Conservation (phyloP, 2,797 vertebrate genomes). For the Semaprochilodus insignis region DNA sequence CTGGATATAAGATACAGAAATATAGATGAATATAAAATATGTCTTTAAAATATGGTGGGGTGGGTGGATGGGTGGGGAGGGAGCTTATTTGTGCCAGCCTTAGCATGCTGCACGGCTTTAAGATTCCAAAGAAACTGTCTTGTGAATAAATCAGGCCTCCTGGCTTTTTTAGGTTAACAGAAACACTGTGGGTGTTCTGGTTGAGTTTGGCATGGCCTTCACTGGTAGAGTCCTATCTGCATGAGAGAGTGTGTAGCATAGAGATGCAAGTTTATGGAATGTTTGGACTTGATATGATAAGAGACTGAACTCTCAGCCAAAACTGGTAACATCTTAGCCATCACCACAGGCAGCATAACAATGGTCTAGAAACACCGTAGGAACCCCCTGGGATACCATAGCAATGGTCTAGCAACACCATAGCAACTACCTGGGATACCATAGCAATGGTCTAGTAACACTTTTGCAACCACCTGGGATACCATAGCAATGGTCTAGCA, state of each 20-base stretch:
- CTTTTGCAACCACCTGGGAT: no score
- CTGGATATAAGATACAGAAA: not conserved
- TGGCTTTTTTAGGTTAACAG: not conserved
- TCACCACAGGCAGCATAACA: no score
- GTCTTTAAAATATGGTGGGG: not conserved
- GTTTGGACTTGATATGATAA: no score
- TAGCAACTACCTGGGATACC: no score
- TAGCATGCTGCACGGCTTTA: not conserved
- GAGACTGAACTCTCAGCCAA: no score
- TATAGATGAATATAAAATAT: conserved; percentile 9
- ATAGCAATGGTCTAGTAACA: no score
- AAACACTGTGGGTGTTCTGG: not conserved
- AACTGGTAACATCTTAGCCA: no score
- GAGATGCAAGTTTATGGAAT: no score
- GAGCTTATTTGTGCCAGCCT: not conserved
- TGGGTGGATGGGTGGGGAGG: not conserved
- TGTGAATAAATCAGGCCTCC: not conserved
- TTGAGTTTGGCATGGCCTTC: not conserved
- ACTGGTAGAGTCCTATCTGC: not conserved
- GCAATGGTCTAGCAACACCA: no score
- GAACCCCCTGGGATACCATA: no score
- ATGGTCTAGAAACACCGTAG: no score
- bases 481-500: no score
- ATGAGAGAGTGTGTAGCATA: not conserved
- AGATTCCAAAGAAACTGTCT: not conserved